These are phyloP conservation scores for Oophaga pumilio DNA, from an alignment of 2,113 vertebrate genomes.

Conservation along the genomic window DNA sequence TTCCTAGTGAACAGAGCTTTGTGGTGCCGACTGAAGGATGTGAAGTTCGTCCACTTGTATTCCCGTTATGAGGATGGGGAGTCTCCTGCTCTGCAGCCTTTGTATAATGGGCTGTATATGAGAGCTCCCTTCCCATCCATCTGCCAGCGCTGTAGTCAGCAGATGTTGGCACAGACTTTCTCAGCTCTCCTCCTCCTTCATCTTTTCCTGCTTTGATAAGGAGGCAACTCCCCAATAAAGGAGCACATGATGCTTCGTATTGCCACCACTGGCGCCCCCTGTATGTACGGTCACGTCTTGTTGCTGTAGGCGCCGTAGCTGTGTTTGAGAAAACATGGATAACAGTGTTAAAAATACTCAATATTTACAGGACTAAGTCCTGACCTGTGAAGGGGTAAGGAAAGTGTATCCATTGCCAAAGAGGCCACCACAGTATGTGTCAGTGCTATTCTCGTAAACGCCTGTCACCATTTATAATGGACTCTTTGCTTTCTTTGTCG, in stretches of 20 bases:
- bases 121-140: not conserved
- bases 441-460: too few relatives aligned
- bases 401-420: too few relatives aligned
- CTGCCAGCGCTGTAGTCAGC: not conserved
- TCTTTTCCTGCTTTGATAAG: not conserved
- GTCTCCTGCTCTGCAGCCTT: not conserved
- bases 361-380: not conserved
- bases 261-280: not conserved
- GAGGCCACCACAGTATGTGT: not conserved
- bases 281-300: too few relatives aligned
- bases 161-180: not conserved
- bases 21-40: not conserved
- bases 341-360: not conserved
- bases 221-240: not conserved
- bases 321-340: not conserved
- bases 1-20: too few relatives aligned
- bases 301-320: not conserved
- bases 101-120: not conserved
- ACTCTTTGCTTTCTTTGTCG: not conserved
- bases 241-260: not conserved
- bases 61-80: not conserved
- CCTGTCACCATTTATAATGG: too few relatives aligned
- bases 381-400: too few relatives aligned
- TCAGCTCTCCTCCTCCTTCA: not conserved
- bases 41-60: not conserved